Conservation (phyloP, 2,888 invertebrate genomes). For the Caenorhabditis angaria region DNA sequence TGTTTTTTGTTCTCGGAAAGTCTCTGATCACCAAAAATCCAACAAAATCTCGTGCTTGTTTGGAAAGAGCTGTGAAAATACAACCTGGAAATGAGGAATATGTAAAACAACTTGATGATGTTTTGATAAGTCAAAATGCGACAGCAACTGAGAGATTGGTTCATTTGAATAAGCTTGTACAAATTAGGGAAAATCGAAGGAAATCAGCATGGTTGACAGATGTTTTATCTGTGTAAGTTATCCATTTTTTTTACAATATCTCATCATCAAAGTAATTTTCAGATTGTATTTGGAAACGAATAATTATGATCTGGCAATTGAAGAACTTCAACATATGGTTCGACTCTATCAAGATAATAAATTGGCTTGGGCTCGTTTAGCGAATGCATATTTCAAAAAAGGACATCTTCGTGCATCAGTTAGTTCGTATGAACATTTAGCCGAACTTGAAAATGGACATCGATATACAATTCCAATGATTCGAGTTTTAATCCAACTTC, state of each 20-base stretch:
- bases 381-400: slow-evolving; percentile 38
- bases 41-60: slow-evolving; percentile 32
- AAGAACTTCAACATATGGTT: slow-evolving; percentile 42
- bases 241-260: too few species aligned
- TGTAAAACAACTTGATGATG: slow-evolving; percentile 32
- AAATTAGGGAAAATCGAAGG: neutral
- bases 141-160: slow-evolving; percentile 10
- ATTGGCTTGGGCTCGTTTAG: slow-evolving; percentile 40
- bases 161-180: slow-evolving; percentile 11
- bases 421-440: slow-evolving; percentile 44
- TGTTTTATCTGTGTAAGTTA: slow-evolving; percentile 27
- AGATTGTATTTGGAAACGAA: slow-evolving; percentile 28
- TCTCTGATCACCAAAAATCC: slow-evolving; percentile 34
- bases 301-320: slow-evolving; percentile 38
- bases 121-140: slow-evolving; percentile 9
- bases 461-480: slow-evolving; percentile 39
- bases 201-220: slow-evolving; percentile 42
- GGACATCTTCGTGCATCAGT: slow-evolving; percentile 46
- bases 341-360: slow-evolving; percentile 30
- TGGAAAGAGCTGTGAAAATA: slow-evolving; percentile 50
- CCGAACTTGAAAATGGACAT: slow-evolving; percentile 26
- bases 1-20: slow-evolving; percentile 44
- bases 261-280: too few species aligned
- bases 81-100: slow-evolving; percentile 45
- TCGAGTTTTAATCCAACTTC: slow-evolving; percentile 40